phyloP scores from a whole-genome alignment of 2,113 vertebrate species.

The Gnathonemus echidnorhynchus region DNA sequence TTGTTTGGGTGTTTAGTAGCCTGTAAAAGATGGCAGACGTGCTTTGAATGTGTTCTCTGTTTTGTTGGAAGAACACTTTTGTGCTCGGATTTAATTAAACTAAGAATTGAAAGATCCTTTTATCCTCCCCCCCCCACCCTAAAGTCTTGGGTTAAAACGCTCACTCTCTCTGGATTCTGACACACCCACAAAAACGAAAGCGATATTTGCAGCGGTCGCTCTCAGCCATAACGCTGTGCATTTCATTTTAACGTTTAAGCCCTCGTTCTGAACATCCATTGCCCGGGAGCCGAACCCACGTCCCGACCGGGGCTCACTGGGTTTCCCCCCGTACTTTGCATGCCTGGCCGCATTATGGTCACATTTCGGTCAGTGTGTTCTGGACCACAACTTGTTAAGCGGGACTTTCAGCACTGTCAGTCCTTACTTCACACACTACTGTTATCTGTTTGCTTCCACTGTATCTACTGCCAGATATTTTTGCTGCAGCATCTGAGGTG shows the following conservation, averaged over 20 bases:
- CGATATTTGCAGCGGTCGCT: background rate
- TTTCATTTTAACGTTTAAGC: constrained; percentile 9
- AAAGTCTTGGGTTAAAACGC: background rate
- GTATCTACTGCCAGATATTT: background rate
- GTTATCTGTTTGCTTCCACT: background rate
- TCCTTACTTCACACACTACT: background rate
- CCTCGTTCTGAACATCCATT: background rate
- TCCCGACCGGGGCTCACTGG: background rate
- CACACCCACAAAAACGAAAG: background rate
- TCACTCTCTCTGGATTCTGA: background rate
- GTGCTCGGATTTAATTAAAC: background rate
- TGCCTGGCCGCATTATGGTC: background rate
- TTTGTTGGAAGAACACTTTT: background rate
- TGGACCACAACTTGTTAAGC: background rate
- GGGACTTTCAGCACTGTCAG: background rate
- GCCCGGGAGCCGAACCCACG: background rate
- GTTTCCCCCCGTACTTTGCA: background rate
- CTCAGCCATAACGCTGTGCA: background rate
- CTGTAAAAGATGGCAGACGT: background rate
- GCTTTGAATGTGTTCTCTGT: background rate
- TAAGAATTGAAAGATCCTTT: background rate
- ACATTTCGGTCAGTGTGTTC: background rate
- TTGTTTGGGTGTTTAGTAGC: background rate
- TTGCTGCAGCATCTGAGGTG: background rate
- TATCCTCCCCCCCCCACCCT: background rate